A percentile compares a stretch with the other conserved stretches of the same genome.
Evolutionary conservation across 2,797 vertebrate species (phyloP).

Genomic region (Chromobotia macracanthus): DNA sequence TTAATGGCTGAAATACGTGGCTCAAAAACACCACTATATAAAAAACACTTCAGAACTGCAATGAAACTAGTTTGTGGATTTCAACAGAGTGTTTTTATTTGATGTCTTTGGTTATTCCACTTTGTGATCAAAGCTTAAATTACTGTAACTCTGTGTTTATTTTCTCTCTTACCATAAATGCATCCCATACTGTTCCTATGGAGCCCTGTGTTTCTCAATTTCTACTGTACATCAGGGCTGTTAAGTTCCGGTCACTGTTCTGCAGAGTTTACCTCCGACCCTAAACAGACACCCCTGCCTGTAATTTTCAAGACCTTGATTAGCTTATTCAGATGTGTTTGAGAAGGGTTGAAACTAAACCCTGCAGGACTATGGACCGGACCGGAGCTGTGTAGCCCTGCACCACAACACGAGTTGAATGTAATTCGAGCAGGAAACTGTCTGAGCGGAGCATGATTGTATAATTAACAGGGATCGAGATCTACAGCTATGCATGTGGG

Average conservation of each 20-base stretch:
- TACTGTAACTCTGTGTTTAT: not conserved
- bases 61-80: slow-evolving; percentile 22
- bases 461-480: slow-evolving; percentile 6
- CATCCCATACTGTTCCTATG: slow-evolving; percentile 11
- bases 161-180: slow-evolving; percentile 5
- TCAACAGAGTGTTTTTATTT: slow-evolving; percentile 14
- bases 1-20: slow-evolving; percentile 50
- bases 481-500: slow-evolving; percentile 11
- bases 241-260: not conserved
- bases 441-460: not conserved
- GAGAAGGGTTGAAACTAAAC: not conserved
- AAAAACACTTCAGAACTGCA: no score
- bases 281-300: not conserved
- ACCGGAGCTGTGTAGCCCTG: not conserved
- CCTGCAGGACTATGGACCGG: not conserved
- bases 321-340: not conserved
- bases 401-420: slow-evolving; percentile 6
- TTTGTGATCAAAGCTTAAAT: slow-evolving; percentile 4
- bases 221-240: not conserved
- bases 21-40: slow-evolving; percentile 36
- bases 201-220: not conserved
- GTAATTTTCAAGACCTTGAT: not conserved
- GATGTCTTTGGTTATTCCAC: not conserved
- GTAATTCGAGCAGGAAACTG: slow-evolving; percentile 15
- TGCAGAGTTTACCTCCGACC: not conserved